phyloP scores from a whole-genome alignment of 1,140 invertebrate species.

The Drosophila mayri region DNA sequence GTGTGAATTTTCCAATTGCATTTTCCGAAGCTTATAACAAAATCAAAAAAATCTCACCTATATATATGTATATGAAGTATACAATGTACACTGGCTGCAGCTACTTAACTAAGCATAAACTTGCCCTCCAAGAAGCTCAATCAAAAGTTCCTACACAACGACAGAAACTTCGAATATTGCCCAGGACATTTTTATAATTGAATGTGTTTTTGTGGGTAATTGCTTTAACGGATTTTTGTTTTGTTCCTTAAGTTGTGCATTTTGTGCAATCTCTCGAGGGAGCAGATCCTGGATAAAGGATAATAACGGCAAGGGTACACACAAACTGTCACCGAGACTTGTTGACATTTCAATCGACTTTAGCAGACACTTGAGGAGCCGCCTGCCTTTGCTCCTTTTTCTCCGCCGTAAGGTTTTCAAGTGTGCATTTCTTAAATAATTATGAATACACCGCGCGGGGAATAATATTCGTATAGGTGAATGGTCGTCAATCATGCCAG shows the following conservation, averaged over 20 bases:
- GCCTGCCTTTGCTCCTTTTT: slow-evolving; percentile 19
- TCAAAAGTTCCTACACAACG: slow-evolving; percentile 67
- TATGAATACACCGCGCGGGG: slow-evolving; percentile 73
- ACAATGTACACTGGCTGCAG: slow-evolving; percentile 23
- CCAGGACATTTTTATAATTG: slow-evolving; percentile 11
- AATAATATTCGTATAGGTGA: slow-evolving; percentile 63
- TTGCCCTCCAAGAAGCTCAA: slow-evolving; percentile 67
- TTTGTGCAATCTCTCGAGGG: slow-evolving; percentile 40
- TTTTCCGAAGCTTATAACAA: slow-evolving; percentile 35
- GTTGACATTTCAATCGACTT: slow-evolving; percentile 74
- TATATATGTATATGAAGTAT: slow-evolving; percentile 15
- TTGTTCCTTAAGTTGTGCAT: slow-evolving; percentile 44
- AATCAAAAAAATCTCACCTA: slow-evolving; percentile 34
- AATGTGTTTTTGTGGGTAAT: slow-evolving; percentile 22
- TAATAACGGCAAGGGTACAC: slow-evolving; percentile 12
- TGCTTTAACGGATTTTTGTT: slow-evolving; percentile 23
- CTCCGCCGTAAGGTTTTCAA: slow-evolving; percentile 52
- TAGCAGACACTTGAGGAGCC: slow-evolving; percentile 48
- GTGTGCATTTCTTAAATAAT: slow-evolving; percentile 82
- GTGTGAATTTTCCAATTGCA: slow-evolving; percentile 45
- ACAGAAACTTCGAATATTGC: slow-evolving; percentile 32
- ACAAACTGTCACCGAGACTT: slow-evolving; percentile 63
- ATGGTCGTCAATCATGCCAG: slow-evolving; percentile 73
- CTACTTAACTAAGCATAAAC: slow-evolving; percentile 26
- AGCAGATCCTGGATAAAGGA: not conserved